Evolutionary conservation across 2,797 vertebrate species (phyloP), one percentile per base, ranked within the genome.

Genomic region (Hemibagrus guttatus): DNA sequence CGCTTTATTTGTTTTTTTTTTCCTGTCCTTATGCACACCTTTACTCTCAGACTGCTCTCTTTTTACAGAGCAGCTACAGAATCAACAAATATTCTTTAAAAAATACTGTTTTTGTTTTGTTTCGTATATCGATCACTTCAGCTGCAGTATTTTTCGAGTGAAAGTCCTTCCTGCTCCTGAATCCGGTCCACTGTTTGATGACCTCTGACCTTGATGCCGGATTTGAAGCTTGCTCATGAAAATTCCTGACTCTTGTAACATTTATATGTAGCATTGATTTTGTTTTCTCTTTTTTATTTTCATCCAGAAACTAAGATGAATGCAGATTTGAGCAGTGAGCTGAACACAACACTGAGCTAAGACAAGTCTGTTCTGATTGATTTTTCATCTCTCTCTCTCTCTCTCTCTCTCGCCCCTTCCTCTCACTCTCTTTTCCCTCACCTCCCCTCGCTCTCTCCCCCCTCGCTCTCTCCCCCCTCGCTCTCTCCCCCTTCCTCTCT

Each of bases 361-460:
- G 28, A 78, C 3, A 6, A 54, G 4, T 49, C 23, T 49, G 39
- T 72, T 2, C 35, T 23, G 69, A 71, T 71, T 26, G 35, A 52
- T 54, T 74, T 49, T 8, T 2, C 14, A 75, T 76, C 31, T 8
- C 54, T 46, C 13, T 61, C 35, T 39, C 6, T 74, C 2, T n/a
- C 39, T 81, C 5, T 85, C 88, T 74, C 2, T n/a, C 39, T 79
- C 5, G 84, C 88, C 17, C 3, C 52, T 42, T 6, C 46, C 58
- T 39, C 7, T 74, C 1, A 26, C 31, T 81, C n/a, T n/a, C n/a
- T n/a, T n/a, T n/a, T n/a, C n/a, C n/a, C n/a, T n/a, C n/a, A n/a
- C n/a, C n/a, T n/a, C n/a, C n/a, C n/a, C n/a, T n/a, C n/a, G n/a
- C n/a, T n/a, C n/a, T n/a, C n/a, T 4, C 84, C 88, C 46, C 8